These are phyloP conservation scores for Gymnarchus niloticus DNA, from an alignment of 2,113 vertebrate genomes.

Conservation along the genomic window DNA sequence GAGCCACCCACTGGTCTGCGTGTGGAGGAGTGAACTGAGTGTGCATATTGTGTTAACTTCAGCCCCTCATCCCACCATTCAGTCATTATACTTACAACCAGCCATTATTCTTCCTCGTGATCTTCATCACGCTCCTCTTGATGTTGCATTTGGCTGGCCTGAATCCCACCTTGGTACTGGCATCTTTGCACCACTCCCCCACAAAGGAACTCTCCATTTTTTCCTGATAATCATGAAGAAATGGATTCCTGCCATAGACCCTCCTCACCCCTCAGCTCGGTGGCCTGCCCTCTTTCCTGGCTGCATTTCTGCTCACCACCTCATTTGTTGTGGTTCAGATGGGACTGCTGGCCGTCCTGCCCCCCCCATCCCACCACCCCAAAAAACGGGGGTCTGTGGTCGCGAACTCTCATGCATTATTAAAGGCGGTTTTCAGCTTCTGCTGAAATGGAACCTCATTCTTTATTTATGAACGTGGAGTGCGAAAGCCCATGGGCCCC, in stretches of 20 bases:
- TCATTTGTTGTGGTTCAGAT: slow-evolving; percentile 17
- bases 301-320: background rate
- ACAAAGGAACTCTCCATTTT: background rate
- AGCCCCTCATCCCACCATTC: background rate
- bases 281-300: background rate
- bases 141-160: too few relatives aligned
- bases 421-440: slow-evolving; percentile 16
- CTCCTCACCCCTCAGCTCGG: background rate
- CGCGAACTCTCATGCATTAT: slow-evolving; percentile 15
- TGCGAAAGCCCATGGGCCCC: background rate
- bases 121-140: too few relatives aligned
- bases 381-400: slow-evolving; percentile 1
- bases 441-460: slow-evolving; percentile 17
- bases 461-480: slow-evolving; percentile 15
- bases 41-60: background rate
- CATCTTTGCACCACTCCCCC: background rate
- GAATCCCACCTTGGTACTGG: background rate
- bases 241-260: background rate
- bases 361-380: background rate
- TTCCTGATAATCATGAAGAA: background rate
- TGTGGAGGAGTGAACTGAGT: background rate
- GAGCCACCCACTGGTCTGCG: background rate
- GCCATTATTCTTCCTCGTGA: background rate
- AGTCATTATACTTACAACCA: background rate
- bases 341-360: background rate